Percentiles rank a stretch among this genome's conserved stretches.
phyloP scores from a whole-genome alignment of 2,113 vertebrate species.

The Colistium nudipinnis region DNA sequence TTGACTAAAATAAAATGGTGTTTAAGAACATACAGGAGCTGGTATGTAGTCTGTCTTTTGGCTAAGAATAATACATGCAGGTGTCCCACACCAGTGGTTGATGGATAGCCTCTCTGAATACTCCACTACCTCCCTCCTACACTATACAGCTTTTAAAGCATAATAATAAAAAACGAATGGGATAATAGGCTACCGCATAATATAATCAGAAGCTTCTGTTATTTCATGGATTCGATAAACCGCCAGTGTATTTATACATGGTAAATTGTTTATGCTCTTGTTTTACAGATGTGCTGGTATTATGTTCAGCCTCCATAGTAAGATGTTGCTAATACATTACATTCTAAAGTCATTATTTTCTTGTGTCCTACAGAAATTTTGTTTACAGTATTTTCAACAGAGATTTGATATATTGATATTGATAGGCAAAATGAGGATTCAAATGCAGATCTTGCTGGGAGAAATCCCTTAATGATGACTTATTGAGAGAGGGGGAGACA shows the following conservation, averaged over 20 bases:
- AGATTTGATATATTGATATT: no score
- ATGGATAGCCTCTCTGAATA: slow-evolving; percentile 27
- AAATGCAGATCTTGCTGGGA: no score
- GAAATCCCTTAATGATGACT: no score
- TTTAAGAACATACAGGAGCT: slow-evolving; percentile 3
- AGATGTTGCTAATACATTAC: background rate
- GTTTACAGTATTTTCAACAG: no score
- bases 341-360: background rate
- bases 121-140: slow-evolving; percentile 15
- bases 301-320: background rate
- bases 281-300: background rate
- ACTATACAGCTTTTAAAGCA: slow-evolving; percentile 10
- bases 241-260: background rate
- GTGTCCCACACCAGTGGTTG: slow-evolving; percentile 18
- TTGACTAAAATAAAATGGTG: background rate
- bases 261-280: background rate
- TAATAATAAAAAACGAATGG: slow-evolving; percentile 24
- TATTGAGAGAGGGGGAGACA: no score
- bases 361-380: no score
- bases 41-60: slow-evolving; percentile 6
- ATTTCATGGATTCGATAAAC: slow-evolving; percentile 9
- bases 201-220: slow-evolving; percentile 5
- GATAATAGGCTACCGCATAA: slow-evolving; percentile 14
- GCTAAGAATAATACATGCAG: slow-evolving; percentile 15
- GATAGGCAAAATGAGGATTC: no score